phyloP scores from a whole-genome alignment of 2,797 vertebrate species.

The Perodicticus potto region DNA sequence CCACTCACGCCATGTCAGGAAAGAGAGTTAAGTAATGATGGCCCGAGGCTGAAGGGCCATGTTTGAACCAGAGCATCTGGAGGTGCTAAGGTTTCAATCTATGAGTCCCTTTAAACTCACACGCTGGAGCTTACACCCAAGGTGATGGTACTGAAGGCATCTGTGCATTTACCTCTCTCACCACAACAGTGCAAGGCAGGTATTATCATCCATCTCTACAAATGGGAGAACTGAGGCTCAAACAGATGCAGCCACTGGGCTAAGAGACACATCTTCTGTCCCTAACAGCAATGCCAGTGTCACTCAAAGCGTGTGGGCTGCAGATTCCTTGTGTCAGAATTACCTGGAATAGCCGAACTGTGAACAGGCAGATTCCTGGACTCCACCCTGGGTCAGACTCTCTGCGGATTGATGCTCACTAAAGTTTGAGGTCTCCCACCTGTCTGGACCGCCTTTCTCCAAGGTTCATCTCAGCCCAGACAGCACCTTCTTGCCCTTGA shows the following conservation, averaged over 20 bases:
- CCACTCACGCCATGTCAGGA: neutral
- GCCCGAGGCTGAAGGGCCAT: neutral
- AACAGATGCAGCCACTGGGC: neutral
- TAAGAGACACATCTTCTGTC: neutral
- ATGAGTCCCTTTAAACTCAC: too few species aligned
- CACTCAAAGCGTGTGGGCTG: neutral
- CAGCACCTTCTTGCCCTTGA: neutral
- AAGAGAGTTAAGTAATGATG: neutral
- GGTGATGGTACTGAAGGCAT: neutral
- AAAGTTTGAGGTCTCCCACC: neutral
- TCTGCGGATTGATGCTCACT: neutral
- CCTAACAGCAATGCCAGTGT: neutral
- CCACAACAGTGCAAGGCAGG: neutral
- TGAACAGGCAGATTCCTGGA: neutral
- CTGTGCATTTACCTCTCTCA: neutral
- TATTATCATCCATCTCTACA: neutral
- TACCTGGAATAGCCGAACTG: neutral
- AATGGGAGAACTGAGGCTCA: neutral
- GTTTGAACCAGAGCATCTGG: neutral
- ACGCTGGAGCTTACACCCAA: neutral
- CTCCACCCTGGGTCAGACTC: neutral
- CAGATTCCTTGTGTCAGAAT: neutral
- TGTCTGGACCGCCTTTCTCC: neutral
- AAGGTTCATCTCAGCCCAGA: neutral
- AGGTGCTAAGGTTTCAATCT: neutral